Evolutionary conservation across 1,140 invertebrate genomes (phyloP), one percentile per base, ranked within the genome.

Genomic region (Heliconius hermathena): DNA sequence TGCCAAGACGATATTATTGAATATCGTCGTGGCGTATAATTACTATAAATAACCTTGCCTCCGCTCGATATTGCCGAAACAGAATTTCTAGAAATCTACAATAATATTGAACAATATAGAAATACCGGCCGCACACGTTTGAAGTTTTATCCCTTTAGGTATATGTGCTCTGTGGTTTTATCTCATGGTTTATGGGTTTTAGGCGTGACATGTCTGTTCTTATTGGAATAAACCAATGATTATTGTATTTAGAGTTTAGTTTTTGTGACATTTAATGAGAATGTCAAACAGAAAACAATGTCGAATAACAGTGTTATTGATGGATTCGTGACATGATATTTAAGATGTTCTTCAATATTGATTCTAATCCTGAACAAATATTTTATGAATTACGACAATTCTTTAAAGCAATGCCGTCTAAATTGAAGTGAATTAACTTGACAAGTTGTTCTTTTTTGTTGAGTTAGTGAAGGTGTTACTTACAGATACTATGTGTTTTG

Each of bases 261-360:
- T n/a, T 29, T 66, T 26, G 60, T 66, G 60, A 66, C 60, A 66
- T 60, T 22, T 60, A 60, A 60, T 66, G 26, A 66, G 9, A 66
- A 66, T 66, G 60, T 66, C 60, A 66, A 66, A 66, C 60, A 29
- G n/a, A 77, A 36, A 71, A 33, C 57, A 77, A 77, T 52, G 76
- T 77, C 76, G 49, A 77, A 54, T 38, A 46, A 8, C 11, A 29
- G n/a, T 49, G 66, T 26, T 41, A 76, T 26, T 70, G 22, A 77
- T 71, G 49, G 33, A 41, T 29, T 77, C 11, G 36, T 71, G 60
- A 71, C 66, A 46, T 66, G 22, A 66, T 66, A 66, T 0, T 66
- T 66, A 66, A 16, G 26, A 66, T 66, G 60, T 26, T 66, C 60
- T 26, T 29, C 11, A 66, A 66, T 66, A 29, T 66, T 66, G 60